These are phyloP conservation scores for Miichthys miiuy DNA, from an alignment of 2,797 vertebrate genomes.

Conservation along the genomic window DNA sequence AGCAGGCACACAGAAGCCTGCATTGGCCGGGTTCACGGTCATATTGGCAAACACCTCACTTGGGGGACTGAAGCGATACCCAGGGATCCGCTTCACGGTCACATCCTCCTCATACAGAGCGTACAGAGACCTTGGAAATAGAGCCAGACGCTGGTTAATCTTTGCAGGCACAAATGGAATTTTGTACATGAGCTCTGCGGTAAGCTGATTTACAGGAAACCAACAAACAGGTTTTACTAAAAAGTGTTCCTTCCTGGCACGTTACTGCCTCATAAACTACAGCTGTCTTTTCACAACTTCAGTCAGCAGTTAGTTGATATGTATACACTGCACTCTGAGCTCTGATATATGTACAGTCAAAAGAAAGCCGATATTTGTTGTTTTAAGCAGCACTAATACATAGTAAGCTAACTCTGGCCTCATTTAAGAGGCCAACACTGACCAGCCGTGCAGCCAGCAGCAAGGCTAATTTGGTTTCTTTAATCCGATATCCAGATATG, in stretches of 20 bases:
- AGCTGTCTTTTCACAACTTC: neutral
- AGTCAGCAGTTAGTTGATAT: conserved; percentile 4
- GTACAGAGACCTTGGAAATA: conserved; percentile 89
- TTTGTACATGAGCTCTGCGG: neutral
- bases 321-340: neutral
- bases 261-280: conserved; percentile 1
- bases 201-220: conserved; percentile 45
- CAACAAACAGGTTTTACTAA: conserved; percentile 13
- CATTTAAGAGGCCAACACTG: conserved; percentile 32
- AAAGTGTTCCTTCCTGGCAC: neutral
- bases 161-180: conserved; percentile 17
- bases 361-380: neutral
- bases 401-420: conserved; percentile 30
- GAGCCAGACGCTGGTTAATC: conserved; percentile 27
- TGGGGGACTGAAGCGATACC: conserved; percentile 90
- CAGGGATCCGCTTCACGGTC: conserved; percentile 86
- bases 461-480: conserved; percentile 22
- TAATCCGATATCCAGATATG: conserved; percentile 57
- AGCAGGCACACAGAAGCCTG: conserved; percentile 92
- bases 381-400: conserved; percentile 15
- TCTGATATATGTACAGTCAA: conserved; percentile 8
- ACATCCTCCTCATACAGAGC: conserved; percentile 88
- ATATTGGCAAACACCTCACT: conserved; percentile 88
- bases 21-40: conserved; percentile 89
- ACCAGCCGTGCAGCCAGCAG: conserved; percentile 20